These are phyloP conservation scores for Thaumetopoea pityocampa DNA, from an alignment of 1,140 invertebrate species.

Conservation along the genomic window DNA sequence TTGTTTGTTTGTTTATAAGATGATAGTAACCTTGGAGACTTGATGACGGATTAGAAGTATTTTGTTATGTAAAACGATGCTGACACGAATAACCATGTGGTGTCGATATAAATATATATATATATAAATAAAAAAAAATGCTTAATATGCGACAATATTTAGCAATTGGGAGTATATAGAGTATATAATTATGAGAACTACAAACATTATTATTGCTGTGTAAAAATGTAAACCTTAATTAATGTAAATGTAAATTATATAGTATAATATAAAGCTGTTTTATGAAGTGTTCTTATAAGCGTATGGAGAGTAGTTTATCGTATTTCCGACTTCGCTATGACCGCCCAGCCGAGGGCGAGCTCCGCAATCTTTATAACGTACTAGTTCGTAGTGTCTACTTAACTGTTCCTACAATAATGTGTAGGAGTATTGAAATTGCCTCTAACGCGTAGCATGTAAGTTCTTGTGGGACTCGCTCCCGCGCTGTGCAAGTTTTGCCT, in stretches of 20 bases:
- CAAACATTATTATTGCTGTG: conserved; percentile 72
- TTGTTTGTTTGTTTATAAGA: conserved; percentile 35
- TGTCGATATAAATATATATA: conserved; percentile 39
- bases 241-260: conserved; percentile 73
- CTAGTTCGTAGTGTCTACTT: conserved; percentile 29
- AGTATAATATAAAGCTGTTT: conserved; percentile 73
- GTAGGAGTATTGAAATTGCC: conserved; percentile 4
- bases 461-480: conserved; percentile 10
- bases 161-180: conserved; percentile 68
- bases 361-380: conserved; percentile 19
- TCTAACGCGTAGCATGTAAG: conserved; percentile 12
- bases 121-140: conserved; percentile 53
- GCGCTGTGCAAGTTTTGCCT: conserved; percentile 34
- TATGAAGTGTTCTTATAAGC: conserved; percentile 73
- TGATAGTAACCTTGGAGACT: conserved; percentile 27
- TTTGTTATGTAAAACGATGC: conserved; percentile 43
- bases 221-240: conserved; percentile 72
- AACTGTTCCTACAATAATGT: conserved; percentile 24
- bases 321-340: conserved; percentile 22
- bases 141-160: conserved; percentile 74
- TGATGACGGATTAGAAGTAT: conserved; percentile 35
- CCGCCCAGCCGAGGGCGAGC: conserved; percentile 14
- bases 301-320: conserved; percentile 44
- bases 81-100: conserved; percentile 42
- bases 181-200: conserved; percentile 67